Evolutionary conservation across 2,888 invertebrate species (phyloP), one percentile per base, ranked within the genome.

Genomic region (Acanthacorydalis orientalis): DNA sequence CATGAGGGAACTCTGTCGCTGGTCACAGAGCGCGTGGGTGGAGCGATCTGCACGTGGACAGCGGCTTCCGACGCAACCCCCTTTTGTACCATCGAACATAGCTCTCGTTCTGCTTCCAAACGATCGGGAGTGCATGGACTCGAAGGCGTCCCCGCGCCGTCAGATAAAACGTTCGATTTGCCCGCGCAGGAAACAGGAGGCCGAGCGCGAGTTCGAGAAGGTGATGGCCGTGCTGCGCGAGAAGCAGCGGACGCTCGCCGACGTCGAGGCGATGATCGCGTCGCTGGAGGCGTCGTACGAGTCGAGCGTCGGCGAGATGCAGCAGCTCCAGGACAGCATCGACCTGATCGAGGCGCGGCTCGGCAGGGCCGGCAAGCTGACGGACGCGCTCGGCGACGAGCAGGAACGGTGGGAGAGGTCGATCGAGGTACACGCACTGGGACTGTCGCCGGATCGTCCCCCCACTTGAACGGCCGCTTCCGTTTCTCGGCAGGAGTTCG

Each of bases 321-420:
- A 83, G 56, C 75, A 78, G 33, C 67, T 86, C 41, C 78, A 83
- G 61, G 72, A 76, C 11, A 80, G 79, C 33, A 88, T 91, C 50
- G 78, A 79, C 53, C 62, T 88, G 42, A 88, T 88, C 0, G 81
- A 83, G 7, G 78, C 80, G 1, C 72, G 92, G 43, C 68, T 93
- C 14, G 77, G 77, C 51, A 74, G 91, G 48, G 90, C 92, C 0
- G 88, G 85, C 1, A 77, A 86, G 52, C 69, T 93, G 11, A 91
- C 89, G 8, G 80, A 86, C 32, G 92, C 92, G 1, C 67, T 93
- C 8, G 81, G 83, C 0, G 90, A 91, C 59, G 92, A 92, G 63
- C 82, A 88, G 64, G 69, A 79, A 2, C 74, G 89, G 47, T 92
- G 92, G 92, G 80, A 83, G 54, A 76, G 80, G 44, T 76, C 74